These are phyloP conservation scores for Dicerorhinus sumatrensis DNA, from an alignment of 2,113 vertebrate species.

Conservation along the genomic window DNA sequence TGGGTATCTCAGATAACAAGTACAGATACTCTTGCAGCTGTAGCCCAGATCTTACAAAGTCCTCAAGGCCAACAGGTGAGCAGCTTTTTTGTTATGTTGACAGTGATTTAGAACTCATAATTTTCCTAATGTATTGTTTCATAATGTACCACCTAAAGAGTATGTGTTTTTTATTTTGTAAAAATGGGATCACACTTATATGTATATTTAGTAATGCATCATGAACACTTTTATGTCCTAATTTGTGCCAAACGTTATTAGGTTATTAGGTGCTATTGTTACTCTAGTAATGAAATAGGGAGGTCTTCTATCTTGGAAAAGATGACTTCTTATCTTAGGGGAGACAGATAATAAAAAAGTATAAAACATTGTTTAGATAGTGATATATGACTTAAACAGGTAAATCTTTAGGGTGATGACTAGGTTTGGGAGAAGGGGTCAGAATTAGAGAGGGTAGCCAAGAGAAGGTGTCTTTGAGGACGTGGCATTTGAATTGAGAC, in stretches of 20 bases:
- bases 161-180: neutral
- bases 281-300: neutral
- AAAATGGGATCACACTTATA: neutral
- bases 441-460: neutral
- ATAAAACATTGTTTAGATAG: neutral
- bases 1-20: constrained; percentile 99
- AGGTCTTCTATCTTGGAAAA: neutral
- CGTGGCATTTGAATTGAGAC: neutral
- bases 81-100: neutral
- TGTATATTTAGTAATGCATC: neutral
- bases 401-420: neutral
- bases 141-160: neutral
- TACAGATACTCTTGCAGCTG: constrained; percentile 97
- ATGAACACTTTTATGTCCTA: neutral
- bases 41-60: constrained; percentile 98
- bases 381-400: neutral
- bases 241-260: neutral
- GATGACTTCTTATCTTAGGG: neutral
- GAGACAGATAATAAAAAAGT: neutral
- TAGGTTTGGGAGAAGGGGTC: neutral
- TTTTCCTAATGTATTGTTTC: neutral
- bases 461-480: neutral
- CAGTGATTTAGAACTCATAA: neutral
- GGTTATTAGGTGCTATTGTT: neutral
- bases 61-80: constrained; percentile 98